These are phyloP conservation scores for Coleophora deauratella DNA, from an alignment of 2,888 invertebrate genomes.

Conservation along the genomic window DNA sequence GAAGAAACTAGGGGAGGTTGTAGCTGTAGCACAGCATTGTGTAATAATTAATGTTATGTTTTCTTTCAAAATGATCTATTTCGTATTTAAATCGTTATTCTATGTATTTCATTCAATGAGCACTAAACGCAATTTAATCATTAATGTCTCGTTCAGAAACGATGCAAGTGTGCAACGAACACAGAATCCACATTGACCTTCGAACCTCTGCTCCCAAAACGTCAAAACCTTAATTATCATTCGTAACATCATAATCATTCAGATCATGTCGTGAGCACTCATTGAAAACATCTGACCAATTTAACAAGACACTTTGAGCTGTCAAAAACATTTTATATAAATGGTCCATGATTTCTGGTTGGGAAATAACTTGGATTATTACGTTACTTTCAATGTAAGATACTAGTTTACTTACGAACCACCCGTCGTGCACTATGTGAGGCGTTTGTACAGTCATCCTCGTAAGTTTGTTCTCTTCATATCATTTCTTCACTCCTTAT, in stretches of 20 bases:
- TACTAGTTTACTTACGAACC: constrained; percentile 63
- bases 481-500: too few relatives aligned
- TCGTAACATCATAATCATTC: constrained; percentile 66
- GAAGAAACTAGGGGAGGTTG: too few relatives aligned
- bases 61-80: too few relatives aligned
- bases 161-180: not conserved
- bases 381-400: constrained; percentile 59
- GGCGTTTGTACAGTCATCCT: constrained; percentile 48
- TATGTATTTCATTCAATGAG: too few relatives aligned
- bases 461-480: constrained; percentile 36
- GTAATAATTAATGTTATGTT: too few relatives aligned
- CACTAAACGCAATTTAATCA: too few relatives aligned
- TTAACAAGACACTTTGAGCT: constrained; percentile 25
- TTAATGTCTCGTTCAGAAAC: too few relatives aligned
- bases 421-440: constrained; percentile 69
- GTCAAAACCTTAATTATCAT: constrained; percentile 64
- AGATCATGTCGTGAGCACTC: constrained; percentile 64
- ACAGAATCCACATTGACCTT: constrained; percentile 20
- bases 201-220: constrained; percentile 48
- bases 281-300: constrained; percentile 48
- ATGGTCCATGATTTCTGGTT: constrained; percentile 49
- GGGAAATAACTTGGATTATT: constrained; percentile 56
- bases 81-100: too few relatives aligned
- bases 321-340: constrained; percentile 15
- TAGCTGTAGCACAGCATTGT: too few relatives aligned